These are phyloP conservation scores for Danio albolineatus DNA, from an alignment of 2,797 vertebrate species.

Conservation along the genomic window DNA sequence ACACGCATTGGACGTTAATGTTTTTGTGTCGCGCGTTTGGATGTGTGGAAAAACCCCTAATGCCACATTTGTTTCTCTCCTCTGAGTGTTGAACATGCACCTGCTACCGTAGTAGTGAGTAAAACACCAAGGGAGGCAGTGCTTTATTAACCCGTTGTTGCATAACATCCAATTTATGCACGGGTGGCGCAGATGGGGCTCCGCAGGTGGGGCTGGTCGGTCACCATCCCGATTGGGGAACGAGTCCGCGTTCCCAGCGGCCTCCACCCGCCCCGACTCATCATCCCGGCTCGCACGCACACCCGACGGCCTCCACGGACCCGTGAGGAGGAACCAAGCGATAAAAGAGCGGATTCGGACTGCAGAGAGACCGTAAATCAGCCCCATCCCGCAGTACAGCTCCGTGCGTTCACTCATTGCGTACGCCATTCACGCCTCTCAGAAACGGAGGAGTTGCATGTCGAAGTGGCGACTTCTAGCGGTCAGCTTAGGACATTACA, in stretches of 20 bases:
- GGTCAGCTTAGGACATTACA: conserved; percentile 39
- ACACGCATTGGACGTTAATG: too few species aligned
- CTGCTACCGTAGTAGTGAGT: background rate
- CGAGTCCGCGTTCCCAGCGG: conserved; percentile 14
- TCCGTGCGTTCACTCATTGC: conserved; percentile 14
- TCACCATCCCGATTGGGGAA: conserved; percentile 9
- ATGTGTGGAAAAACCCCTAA: background rate
- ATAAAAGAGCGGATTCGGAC: background rate
- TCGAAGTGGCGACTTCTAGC: conserved; percentile 56
- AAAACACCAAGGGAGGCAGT: conserved; percentile 31
- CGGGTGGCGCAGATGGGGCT: conserved; percentile 31
- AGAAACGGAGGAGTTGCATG: conserved; percentile 14
- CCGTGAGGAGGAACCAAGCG: background rate
- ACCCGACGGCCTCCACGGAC: conserved; percentile 9
- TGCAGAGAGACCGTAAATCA: background rate
- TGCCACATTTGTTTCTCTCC: background rate
- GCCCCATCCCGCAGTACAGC: conserved; percentile 9
- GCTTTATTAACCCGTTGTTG: conserved; percentile 46
- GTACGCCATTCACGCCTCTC: conserved; percentile 40
- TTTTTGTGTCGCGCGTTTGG: background rate
- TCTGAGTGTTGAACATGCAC: conserved; percentile 8
- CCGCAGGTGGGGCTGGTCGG: conserved; percentile 35
- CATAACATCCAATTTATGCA: conserved; percentile 47
- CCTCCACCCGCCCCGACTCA: conserved; percentile 17
- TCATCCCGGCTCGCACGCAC: conserved; percentile 28